These are phyloP conservation scores for Brachionus paranguensis DNA, from an alignment of 1,140 invertebrate genomes.

Conservation along the genomic window DNA sequence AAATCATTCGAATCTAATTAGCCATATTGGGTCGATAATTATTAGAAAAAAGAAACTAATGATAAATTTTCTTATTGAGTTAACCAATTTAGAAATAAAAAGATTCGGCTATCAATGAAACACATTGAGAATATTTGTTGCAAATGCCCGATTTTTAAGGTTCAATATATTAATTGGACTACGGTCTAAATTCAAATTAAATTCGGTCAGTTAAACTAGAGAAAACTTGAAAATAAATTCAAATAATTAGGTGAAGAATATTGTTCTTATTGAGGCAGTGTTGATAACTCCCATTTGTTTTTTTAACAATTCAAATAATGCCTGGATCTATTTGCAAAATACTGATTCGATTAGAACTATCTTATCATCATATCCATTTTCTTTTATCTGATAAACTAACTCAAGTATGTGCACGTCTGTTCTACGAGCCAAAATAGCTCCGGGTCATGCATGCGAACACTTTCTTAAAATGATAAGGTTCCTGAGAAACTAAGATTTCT, in stretches of 20 bases:
- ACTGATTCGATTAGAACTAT: background rate
- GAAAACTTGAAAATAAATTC: background rate
- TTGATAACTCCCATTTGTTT: background rate
- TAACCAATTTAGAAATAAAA: background rate
- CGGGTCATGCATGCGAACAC: background rate
- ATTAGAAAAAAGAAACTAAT: background rate
- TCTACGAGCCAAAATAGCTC: background rate
- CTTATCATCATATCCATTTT: background rate
- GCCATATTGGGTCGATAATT: background rate
- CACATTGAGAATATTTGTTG: background rate
- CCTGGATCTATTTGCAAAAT: background rate
- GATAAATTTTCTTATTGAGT: background rate
- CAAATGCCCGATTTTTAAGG: background rate
- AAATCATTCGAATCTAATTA: background rate
- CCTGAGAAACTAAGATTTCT: background rate
- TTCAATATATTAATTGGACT: slow-evolving; percentile 1
- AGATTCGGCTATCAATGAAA: background rate
- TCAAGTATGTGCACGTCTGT: background rate
- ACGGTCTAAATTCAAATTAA: background rate
- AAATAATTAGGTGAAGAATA: slow-evolving; percentile 1
- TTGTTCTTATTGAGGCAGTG: background rate
- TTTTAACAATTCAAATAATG: background rate
- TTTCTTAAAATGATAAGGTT: background rate
- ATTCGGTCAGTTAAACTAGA: background rate
- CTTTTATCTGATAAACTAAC: background rate